These are phyloP conservation scores for Pseudois nayaur DNA, from an alignment of 2,113 vertebrate genomes.

Conservation along the genomic window DNA sequence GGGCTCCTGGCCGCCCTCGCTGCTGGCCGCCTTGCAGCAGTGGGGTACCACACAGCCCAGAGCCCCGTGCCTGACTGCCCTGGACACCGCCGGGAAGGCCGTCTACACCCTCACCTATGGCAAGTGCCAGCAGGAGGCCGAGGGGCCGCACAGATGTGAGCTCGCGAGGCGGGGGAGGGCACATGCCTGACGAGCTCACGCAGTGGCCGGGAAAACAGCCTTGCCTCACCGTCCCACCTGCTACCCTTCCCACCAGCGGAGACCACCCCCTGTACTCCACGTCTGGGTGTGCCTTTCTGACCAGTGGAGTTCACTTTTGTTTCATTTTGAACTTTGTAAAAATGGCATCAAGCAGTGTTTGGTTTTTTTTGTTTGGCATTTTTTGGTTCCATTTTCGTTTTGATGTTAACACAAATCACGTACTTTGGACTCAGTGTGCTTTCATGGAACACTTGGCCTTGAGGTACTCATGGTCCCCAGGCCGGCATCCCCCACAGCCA, in stretches of 20 bases:
- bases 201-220: neutral
- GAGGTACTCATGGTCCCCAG: neutral
- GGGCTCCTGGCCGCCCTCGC: constrained; percentile 87
- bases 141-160: neutral
- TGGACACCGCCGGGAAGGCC: constrained; percentile 93
- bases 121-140: constrained; percentile 54
- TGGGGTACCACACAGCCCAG: constrained; percentile 94
- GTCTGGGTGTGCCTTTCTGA: neutral
- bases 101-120: constrained; percentile 94
- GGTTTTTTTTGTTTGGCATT: neutral
- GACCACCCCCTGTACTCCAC: neutral
- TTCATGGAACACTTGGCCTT: neutral
- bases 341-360: neutral
- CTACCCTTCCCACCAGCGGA: too few relatives aligned
- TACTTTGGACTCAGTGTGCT: neutral
- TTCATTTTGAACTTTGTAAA: neutral
- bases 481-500: neutral
- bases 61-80: constrained; percentile 90
- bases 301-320: neutral
- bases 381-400: neutral
- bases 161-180: neutral
- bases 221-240: too few relatives aligned
- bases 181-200: neutral
- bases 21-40: constrained; percentile 89
- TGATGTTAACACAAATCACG: neutral